phyloP scores from a whole-genome alignment of 1,140 invertebrate genomes.

The Branchinecta lindahli region DNA sequence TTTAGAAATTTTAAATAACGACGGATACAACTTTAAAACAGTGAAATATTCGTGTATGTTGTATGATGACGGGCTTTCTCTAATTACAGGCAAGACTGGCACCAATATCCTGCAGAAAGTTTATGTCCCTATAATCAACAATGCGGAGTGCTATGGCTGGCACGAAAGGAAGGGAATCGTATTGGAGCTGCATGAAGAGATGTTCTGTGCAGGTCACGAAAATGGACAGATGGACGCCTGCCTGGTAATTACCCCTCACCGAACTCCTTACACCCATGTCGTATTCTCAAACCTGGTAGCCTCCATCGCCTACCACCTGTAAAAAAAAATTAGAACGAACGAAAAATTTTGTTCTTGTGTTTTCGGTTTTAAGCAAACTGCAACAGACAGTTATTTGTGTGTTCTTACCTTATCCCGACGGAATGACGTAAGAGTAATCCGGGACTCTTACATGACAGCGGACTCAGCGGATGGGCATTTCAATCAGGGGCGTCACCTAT shows the following conservation, averaged over 20 bases:
- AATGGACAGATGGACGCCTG: constrained; percentile 66
- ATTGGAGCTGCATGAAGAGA: constrained; percentile 53
- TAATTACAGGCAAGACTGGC: constrained; percentile 43
- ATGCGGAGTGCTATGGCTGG: constrained; percentile 57
- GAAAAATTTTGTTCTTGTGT: not conserved
- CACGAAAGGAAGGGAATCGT: constrained; percentile 56
- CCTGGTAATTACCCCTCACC: constrained; percentile 36
- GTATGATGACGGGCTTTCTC: no score
- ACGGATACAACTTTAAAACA: no score
- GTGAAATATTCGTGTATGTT: no score
- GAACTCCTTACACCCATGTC: not conserved
- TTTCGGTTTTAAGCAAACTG: not conserved
- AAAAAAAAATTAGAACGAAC: not conserved
- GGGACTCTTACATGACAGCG: no score
- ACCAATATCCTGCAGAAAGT: constrained; percentile 64
- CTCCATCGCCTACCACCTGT: not conserved
- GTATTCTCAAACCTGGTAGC: not conserved
- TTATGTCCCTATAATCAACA: constrained; percentile 55
- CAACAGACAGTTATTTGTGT: no score
- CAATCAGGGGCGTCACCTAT: no score
- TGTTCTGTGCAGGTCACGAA: constrained; percentile 68
- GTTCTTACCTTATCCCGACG: no score
- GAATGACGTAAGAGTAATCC: no score
- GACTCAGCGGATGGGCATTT: no score
- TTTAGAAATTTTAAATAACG: no score